phyloP scores from a whole-genome alignment of 2,797 vertebrate genomes.

The Gadopsis bispinosus region DNA sequence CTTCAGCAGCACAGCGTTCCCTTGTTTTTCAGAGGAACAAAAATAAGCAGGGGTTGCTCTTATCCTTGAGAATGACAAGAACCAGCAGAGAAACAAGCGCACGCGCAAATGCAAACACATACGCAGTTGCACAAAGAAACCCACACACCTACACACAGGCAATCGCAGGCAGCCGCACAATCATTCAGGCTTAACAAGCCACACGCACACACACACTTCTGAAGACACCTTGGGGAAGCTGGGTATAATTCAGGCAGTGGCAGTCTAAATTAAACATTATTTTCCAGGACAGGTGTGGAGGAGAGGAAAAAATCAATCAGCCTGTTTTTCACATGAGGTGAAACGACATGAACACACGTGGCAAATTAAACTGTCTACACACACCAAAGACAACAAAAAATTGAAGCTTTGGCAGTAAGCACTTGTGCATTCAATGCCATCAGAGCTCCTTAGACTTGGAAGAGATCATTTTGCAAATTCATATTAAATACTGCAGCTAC shows the following conservation, averaged over 20 bases:
- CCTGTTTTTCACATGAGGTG: constrained; percentile 25
- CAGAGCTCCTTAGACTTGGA: not conserved
- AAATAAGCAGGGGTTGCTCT: constrained; percentile 44
- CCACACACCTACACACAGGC: constrained; percentile 20
- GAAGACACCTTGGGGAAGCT: constrained; percentile 50
- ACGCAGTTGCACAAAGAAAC: constrained; percentile 31
- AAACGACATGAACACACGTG: constrained; percentile 6
- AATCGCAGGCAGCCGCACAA: constrained; percentile 25
- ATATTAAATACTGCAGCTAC: constrained; percentile 1
- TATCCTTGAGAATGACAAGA: constrained; percentile 62
- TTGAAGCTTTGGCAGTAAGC: not conserved
- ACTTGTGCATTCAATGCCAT: not conserved
- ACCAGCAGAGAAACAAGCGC: constrained; percentile 25
- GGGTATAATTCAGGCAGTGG: constrained; percentile 46
- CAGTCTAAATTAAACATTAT: constrained; percentile 43
- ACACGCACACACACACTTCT: constrained; percentile 9
- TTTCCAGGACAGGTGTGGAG: constrained; percentile 59
- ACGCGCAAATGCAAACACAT: constrained; percentile 15
- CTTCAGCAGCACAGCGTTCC: constrained; percentile 44
- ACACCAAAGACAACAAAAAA: not conserved
- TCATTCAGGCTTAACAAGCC: constrained; percentile 22
- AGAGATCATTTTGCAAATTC: constrained; percentile 27
- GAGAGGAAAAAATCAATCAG: constrained; percentile 44
- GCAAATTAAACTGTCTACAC: constrained; percentile 9
- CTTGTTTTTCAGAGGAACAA: constrained; percentile 39